phyloP scores from a whole-genome alignment of 2,888 invertebrate genomes.

The Cataglyphis albicans region DNA sequence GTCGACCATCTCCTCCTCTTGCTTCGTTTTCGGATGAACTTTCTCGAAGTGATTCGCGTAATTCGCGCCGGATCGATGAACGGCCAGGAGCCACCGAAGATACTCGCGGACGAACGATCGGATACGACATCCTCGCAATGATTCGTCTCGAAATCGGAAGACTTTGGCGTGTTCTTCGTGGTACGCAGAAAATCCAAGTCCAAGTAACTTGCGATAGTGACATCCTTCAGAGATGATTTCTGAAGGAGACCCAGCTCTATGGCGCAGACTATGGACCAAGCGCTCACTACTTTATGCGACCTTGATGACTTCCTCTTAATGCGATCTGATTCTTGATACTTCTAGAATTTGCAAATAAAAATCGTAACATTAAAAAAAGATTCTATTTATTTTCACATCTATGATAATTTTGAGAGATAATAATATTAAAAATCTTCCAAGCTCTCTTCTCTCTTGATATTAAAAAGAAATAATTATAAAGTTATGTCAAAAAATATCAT shows the following conservation, averaged over 20 bases:
- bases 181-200: neutral
- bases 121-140: neutral
- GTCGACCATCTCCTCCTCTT: neutral
- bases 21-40: slow-evolving; percentile 4
- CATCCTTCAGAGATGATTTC: slow-evolving; percentile 37
- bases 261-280: slow-evolving; percentile 76
- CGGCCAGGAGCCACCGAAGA: slow-evolving; percentile 25
- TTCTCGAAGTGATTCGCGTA: neutral
- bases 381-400: neutral
- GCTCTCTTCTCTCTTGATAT: neutral
- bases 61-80: slow-evolving; percentile 33
- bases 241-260: slow-evolving; percentile 72
- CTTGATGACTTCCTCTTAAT: slow-evolving; percentile 15
- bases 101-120: neutral
- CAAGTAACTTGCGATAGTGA: slow-evolving; percentile 5
- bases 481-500: neutral
- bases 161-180: neutral
- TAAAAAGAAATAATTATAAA: neutral
- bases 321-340: neutral
- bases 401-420: neutral
- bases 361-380: neutral
- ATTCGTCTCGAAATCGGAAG: slow-evolving; percentile 1
- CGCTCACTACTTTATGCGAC: slow-evolving; percentile 65
- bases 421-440: neutral
- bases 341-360: slow-evolving; percentile 41